phyloP scores from a whole-genome alignment of 92 coral and sea anemone species.

The Parazoanthus darwini region DNA sequence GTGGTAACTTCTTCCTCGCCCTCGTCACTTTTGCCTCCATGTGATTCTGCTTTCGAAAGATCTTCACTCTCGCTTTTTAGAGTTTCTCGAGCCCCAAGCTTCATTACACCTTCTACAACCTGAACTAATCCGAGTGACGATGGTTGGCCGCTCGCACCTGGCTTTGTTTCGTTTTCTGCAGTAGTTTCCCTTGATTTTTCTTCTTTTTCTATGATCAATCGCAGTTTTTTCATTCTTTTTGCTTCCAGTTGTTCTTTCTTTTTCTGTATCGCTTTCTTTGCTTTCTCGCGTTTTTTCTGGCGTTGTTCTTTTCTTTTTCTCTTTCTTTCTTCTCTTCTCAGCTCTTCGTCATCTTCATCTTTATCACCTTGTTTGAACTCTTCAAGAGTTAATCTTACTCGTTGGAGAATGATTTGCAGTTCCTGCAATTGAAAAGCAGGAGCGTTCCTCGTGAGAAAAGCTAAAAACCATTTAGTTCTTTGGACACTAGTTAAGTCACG shows the following conservation, averaged over 20 bases:
- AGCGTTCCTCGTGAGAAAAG: no score
- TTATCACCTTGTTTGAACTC: slow-evolving; percentile 44
- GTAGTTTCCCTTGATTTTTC: not conserved
- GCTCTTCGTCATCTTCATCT: slow-evolving; percentile 7
- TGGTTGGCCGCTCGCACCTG: not conserved
- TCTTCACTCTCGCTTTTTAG: not conserved
- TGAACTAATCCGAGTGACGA: not conserved
- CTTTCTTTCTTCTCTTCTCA: slow-evolving; percentile 20
- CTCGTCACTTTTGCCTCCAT: slow-evolving; percentile 2
- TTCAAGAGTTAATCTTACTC: slow-evolving; percentile 53
- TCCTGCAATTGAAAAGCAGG: slow-evolving; percentile 27
- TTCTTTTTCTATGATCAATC: not conserved
- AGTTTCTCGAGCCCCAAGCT: not conserved
- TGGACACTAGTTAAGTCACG: no score
- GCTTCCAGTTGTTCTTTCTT: slow-evolving; percentile 6
- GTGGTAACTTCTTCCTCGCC: slow-evolving; percentile 7
- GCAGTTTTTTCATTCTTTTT: slow-evolving; percentile 23
- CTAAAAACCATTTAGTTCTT: no score
- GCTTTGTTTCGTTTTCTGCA: not conserved
- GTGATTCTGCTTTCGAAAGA: not conserved
- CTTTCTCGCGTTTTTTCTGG: slow-evolving; percentile 18
- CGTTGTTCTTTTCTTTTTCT: slow-evolving; percentile 22
- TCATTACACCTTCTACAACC: not conserved
- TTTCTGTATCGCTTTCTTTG: slow-evolving; percentile 7
- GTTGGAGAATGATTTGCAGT: slow-evolving; percentile 47